Evolutionary conservation across 2,113 vertebrate species (phyloP).

Genomic region (Ophthalmolycus amberensis): DNA sequence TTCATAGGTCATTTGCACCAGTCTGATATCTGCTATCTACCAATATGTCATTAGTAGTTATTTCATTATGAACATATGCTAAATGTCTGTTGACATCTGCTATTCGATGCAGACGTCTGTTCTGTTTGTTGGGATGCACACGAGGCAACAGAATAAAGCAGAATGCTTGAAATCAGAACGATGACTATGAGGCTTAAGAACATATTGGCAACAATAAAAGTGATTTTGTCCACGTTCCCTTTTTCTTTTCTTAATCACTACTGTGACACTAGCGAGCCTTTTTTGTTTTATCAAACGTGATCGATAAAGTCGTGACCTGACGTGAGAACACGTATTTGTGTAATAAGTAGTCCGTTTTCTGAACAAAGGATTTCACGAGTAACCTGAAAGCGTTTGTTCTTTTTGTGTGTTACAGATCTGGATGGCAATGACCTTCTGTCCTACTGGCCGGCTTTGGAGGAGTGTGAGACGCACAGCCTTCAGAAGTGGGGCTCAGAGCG

Average conservation of each 20-base stretch:
- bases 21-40: not conserved
- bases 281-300: not conserved
- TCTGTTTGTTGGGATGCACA: not conserved
- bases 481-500: slow-evolving; percentile 98
- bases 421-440: slow-evolving; percentile 97
- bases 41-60: not conserved
- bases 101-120: slow-evolving; percentile 28
- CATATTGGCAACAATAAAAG: not conserved
- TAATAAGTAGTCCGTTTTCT: not conserved
- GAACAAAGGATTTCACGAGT: not conserved
- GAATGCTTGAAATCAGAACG: slow-evolving; percentile 12
- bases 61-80: slow-evolving; percentile 18
- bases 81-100: slow-evolving; percentile 27
- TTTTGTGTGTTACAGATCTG: slow-evolving; percentile 85
- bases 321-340: not conserved
- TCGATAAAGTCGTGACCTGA: not conserved
- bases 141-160: not conserved
- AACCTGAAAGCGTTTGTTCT: slow-evolving; percentile 24
- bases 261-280: not conserved
- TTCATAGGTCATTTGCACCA: not conserved
- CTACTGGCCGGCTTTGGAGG: slow-evolving; percentile 95
- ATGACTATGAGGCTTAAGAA: slow-evolving; percentile 8
- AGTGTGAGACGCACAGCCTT: slow-evolving; percentile 89
- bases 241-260: not conserved
- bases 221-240: no score